Percentiles rank a stretch among this genome's conserved stretches.
Evolutionary conservation across 2,888 invertebrate species (phyloP).

Genomic region (Oscheius sp.): DNA sequence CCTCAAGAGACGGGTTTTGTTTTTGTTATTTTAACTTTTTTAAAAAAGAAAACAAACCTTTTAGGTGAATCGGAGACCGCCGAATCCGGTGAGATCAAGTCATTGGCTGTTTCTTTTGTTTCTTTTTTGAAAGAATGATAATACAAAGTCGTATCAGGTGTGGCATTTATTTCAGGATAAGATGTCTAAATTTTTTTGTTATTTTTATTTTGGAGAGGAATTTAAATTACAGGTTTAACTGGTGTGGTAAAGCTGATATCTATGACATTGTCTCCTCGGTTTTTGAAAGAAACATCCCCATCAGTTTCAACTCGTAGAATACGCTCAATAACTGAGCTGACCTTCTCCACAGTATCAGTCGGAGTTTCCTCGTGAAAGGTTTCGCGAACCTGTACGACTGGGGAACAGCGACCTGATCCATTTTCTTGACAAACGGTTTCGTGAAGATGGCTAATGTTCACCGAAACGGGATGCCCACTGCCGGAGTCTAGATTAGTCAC

Average conservation of each 20-base stretch:
- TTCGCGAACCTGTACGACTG: conserved; percentile 16
- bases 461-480: conserved; percentile 28
- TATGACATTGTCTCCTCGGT: conserved; percentile 40
- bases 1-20: conserved; percentile 6
- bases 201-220: neutral
- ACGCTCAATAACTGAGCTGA: neutral
- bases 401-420: conserved; percentile 12
- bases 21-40: conserved; percentile 9
- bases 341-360: conserved; percentile 9
- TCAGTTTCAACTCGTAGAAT: conserved; percentile 7
- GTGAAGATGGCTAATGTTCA: conserved; percentile 29
- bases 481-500: conserved; percentile 30
- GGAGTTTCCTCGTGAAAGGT: neutral
- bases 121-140: conserved; percentile 27
- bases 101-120: conserved; percentile 12
- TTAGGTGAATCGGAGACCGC: conserved; percentile 13
- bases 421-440: conserved; percentile 15
- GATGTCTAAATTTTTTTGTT: neutral
- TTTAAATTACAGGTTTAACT: neutral
- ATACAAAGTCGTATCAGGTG: conserved; percentile 11
- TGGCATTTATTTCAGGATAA: neutral
- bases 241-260: conserved; percentile 39
- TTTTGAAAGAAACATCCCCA: conserved; percentile 30
- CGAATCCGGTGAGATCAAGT: conserved; percentile 23
- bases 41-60: conserved; percentile 1